Evolutionary conservation across 2,888 invertebrate genomes (phyloP), one percentile per base, ranked within the genome.

Genomic region (Bruchidius siliquastri): DNA sequence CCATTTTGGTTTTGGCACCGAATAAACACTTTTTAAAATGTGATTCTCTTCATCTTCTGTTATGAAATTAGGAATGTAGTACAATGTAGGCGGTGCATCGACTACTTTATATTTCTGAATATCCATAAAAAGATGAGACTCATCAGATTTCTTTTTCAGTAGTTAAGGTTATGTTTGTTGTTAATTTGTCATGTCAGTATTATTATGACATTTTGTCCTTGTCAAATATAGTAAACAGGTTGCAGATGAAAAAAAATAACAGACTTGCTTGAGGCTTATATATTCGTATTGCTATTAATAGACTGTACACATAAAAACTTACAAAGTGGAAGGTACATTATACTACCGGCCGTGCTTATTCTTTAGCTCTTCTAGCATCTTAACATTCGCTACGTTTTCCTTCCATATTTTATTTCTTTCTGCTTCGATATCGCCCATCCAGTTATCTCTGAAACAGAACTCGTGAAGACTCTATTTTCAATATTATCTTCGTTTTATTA

Each of bases 1-100:
- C 99, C 99, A 99, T 87, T 97, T 97, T 10, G 98, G 98, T 81
- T 91, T 94, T 0, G 99, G 98, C 13, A 92, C 92, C 67, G 88
- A 87, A 82, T 95, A 92, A 22, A 98, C 92, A 79, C 92, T 89
- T 66, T 91, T 89, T 70, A 96, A 82, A 76, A 99, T 90, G 22
- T 88, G 85, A 72, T 89, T 86, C 84, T 96, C 94, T 83, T 96
- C 95, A 68, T 89, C 90, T 77, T 88, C 87, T 0, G 91, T 92
- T 80, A 98, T 92, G 85, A 96, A 98, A 81, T 97, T 92, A 20
- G 96, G 93, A 86, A 98, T 90, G 87, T 98, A 98, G 84, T 90
- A 92, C 1, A 93, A 90, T 67, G 89, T 89, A n/a, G 89, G 84
- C 66, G 92, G 91, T 68, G 89, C 87, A 90, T 91, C 73, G 74